Evolutionary conservation across 2,797 vertebrate genomes (phyloP).

Genomic region (Numenius phaeopus): DNA sequence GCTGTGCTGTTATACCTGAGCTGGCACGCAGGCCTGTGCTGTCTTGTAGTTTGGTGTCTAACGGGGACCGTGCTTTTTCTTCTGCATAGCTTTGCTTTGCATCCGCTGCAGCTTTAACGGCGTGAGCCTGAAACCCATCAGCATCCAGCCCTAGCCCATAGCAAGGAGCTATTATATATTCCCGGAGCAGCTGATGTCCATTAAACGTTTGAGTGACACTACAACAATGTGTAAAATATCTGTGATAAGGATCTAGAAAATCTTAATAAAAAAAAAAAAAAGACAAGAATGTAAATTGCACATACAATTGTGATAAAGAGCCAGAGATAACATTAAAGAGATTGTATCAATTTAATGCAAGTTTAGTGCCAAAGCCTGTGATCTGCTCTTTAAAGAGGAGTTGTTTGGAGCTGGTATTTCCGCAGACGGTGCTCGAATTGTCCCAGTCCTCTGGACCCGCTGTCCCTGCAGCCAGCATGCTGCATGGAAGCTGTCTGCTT

Average conservation of each 20-base stretch:
- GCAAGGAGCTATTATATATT: not conserved
- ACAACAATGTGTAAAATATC: constrained; percentile 65
- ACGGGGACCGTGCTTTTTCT: not conserved
- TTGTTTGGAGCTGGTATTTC: constrained; percentile 5
- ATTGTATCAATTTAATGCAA: constrained; percentile 71
- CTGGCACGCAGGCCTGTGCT: accelerated
- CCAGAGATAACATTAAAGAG: constrained; percentile 71
- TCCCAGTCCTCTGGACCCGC: not conserved
- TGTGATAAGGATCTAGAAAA: constrained; percentile 53
- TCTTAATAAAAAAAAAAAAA: constrained; percentile 56
- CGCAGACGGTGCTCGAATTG: not conserved
- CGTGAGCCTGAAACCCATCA: not conserved
- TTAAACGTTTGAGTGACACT: constrained; percentile 62
- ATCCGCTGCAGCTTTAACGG: not conserved
- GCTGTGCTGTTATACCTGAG: not conserved
- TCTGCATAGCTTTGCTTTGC: not conserved
- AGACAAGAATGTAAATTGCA: constrained; percentile 71
- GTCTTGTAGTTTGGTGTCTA: not conserved
- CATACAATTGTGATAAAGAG: constrained; percentile 67
- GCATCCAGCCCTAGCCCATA: not conserved
- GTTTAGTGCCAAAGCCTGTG: constrained; percentile 57
- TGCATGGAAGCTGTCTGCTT: constrained; percentile 16
- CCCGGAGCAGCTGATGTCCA: constrained; percentile 32
- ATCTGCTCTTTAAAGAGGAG: constrained; percentile 53
- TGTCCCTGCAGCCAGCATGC: not conserved